Conservation (phyloP, 2,797 vertebrate genomes). For the Bovichtus diacanthus region DNA sequence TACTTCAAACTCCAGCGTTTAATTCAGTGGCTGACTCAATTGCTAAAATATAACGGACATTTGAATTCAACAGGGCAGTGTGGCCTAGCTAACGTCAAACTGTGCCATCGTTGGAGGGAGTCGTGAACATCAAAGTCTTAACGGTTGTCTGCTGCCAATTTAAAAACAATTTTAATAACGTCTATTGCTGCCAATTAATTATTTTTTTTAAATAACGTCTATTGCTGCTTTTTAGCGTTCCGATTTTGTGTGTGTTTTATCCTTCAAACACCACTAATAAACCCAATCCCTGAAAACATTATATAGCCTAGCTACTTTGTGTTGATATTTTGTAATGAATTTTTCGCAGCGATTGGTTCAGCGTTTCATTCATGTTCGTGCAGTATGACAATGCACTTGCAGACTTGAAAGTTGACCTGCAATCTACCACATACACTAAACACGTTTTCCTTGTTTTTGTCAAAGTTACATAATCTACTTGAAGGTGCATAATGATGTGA, state of each 20-base stretch:
- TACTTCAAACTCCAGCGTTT: slow-evolving; percentile 23
- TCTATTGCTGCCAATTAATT: too few relatives aligned
- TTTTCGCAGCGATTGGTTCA: background rate
- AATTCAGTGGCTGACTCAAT: background rate
- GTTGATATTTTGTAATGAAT: background rate
- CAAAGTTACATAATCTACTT: background rate
- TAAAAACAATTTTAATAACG: background rate
- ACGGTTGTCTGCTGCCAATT: background rate
- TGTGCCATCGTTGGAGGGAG: background rate
- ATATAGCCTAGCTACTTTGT: background rate
- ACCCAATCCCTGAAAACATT: background rate
- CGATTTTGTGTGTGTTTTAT: background rate
- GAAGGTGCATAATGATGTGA: background rate
- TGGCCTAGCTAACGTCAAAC: background rate
- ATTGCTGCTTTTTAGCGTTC: too few relatives aligned
- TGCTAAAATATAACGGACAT: background rate
- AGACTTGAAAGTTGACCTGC: background rate
- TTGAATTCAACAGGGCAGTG: background rate
- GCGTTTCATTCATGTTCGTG: background rate
- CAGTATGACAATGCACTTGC: background rate
- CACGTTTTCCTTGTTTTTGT: background rate
- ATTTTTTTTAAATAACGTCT: background rate
- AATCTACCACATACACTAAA: background rate
- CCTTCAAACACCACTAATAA: background rate
- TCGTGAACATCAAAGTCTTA: background rate